Base-by-base conservation (phyloP, 2,888 invertebrate species). In the Cistogaster globosa region DNA sequence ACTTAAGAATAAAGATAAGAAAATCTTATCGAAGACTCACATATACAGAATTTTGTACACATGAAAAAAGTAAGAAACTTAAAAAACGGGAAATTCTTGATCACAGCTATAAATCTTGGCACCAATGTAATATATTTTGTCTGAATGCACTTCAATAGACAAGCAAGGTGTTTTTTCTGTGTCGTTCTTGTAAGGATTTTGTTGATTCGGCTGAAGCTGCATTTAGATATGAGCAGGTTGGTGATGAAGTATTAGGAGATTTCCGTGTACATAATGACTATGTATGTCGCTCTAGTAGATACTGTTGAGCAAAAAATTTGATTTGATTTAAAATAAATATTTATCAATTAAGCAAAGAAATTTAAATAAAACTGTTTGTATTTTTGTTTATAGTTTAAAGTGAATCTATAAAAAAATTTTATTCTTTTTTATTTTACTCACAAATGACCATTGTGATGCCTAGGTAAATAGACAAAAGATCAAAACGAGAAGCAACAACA, bases 61-160 rank as follows among this genome's bases (percentile, higher is more conserved):
- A 32, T 62, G 51, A 42, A 42, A 60, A 74, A 63, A 74, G n/a
- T 2, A 67, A 68, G 12, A 71, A 71, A 69, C 76, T 84, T 84
- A 77, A 85, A 69, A 82, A 85, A 85, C 85, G 85, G 85, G 85
- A 85, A 85, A 85, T 85, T 82, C 85, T 85, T 85, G 85, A 82
- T 85, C 82, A 75, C 78, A 78, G 78, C 78, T 82, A 85, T 85
- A 85, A 85, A 85, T 85, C 85, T 85, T 85, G 82, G 85, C 85
- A 85, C 85, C 82, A 85, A 82, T 79, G 78, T 82, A 85, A 85
- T 85, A 78, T 85, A 85, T 85, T 78, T 82, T 82, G 85, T 79
- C 82, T 78, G 78, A 57, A 51, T 63, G 60, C 58, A 53, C 42
- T 58, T 58, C 71, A 72, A 42, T 72, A 57, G 76, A 67, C 75